phyloP scores from a whole-genome alignment of 1,140 invertebrate genomes.

The Popillia japonica region DNA sequence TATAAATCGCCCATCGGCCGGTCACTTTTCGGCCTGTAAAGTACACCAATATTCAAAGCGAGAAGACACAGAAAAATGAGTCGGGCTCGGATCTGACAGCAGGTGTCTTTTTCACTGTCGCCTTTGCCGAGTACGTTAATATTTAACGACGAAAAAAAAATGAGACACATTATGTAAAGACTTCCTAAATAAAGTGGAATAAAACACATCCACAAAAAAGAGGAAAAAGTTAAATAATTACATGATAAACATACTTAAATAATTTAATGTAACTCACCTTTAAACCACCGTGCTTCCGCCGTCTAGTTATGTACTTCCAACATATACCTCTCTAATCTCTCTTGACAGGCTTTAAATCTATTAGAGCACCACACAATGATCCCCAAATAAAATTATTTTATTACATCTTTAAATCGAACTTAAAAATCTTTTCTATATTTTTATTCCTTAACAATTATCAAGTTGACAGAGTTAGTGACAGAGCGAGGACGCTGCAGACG shows the following conservation, averaged over 20 bases:
- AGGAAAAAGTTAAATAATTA: not conserved
- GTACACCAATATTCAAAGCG: constrained; percentile 44
- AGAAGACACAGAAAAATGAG: constrained; percentile 51
- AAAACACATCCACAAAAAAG: not conserved
- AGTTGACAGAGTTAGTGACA: constrained; percentile 53
- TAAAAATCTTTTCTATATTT: not conserved
- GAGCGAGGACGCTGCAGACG: constrained; percentile 50
- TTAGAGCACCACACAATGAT: too few species aligned
- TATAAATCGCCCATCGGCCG: constrained; percentile 49
- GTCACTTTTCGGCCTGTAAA: constrained; percentile 43
- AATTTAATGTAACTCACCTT: too few species aligned
- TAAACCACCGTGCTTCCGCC: too few species aligned
- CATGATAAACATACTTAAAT: too few species aligned
- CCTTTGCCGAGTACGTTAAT: constrained; percentile 24
- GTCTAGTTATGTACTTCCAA: too few species aligned
- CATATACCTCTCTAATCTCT: too few species aligned
- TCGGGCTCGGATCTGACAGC: constrained; percentile 45
- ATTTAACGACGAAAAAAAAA: constrained; percentile 14
- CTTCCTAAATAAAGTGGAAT: not conserved
- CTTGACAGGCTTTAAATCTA: too few species aligned
- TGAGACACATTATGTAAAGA: not conserved
- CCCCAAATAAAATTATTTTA: too few species aligned
- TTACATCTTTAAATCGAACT: too few species aligned
- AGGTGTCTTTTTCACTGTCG: constrained; percentile 44
- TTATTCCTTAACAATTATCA: constrained; percentile 48